Base-by-base conservation (phyloP, 2,113 vertebrate species). In the Percopsis transmontana region DNA sequence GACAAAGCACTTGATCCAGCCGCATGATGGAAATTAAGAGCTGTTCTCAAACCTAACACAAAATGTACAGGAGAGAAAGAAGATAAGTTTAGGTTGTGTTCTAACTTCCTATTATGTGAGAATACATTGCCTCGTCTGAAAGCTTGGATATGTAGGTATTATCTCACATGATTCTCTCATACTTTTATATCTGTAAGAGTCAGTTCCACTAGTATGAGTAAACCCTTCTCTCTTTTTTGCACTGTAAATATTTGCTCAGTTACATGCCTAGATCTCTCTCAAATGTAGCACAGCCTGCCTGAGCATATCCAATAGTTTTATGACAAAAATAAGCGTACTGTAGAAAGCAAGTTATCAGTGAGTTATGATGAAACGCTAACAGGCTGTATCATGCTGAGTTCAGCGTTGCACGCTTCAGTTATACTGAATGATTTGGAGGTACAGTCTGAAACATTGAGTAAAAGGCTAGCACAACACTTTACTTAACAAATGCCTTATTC, bases 201-300 rank as follows among this genome's bases (percentile, higher is more conserved):
- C 14, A 59, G 72, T 64, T 18, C 66, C 65, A 80, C 52, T 72
- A 62, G 67, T 74, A 73, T 6, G 27, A 33, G 27, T 33, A 33
- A 33, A 33, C 27, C 1, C 3, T 33, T 33, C 27, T 24, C 18
- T 33, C 23, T 58, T 9, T 47, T 63, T 2, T 74, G 50, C 67
- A 64, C 42, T 89, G 87, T 90, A 91, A 79, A 92, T 91, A 88
- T 63, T 64, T 61, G 24, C 68, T 71, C 58, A 69, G 72, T 72
- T 68, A 54, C 81, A 77, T 59, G 62, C 50, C 41, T 84, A 74
- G 66, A 70, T 79, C 70, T 85, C 83, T 74, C 57, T 62, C 63
- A 73, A 1, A 21, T 80, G 71, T 81, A 59, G 55, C 67, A 68
- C 75, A 85, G 57, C 42, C 70, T 76, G 76, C 68, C 80, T 68